phyloP scores from a whole-genome alignment of 2,888 invertebrate species.

The Acanthococcus lagerstroemiae region DNA sequence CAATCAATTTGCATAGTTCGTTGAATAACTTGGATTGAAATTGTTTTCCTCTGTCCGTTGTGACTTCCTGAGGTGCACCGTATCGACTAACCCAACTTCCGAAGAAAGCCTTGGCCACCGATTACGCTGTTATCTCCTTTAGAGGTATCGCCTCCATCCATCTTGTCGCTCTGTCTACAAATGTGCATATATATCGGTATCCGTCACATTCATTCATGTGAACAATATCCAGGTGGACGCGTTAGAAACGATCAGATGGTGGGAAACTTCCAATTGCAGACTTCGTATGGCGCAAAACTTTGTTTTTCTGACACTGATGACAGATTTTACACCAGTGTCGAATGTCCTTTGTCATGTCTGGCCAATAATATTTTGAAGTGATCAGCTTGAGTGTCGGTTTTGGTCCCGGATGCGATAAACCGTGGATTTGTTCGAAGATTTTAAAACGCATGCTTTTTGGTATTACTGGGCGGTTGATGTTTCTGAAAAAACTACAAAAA shows the following conservation, averaged over 20 bases:
- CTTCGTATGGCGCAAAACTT: not conserved
- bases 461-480: not conserved
- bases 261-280: not conserved
- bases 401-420: not conserved
- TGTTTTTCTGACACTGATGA: not conserved
- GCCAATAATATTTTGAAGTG: not conserved
- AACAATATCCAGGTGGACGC: not conserved
- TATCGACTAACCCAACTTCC: slow-evolving; percentile 38
- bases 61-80: not conserved
- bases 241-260: not conserved
- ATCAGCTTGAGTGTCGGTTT: not conserved
- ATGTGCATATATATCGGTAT: not conserved
- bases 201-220: not conserved
- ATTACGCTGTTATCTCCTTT: not conserved
- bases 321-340: not conserved
- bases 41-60: not conserved
- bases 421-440: not conserved
- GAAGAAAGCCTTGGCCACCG: slow-evolving; percentile 24
- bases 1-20: not conserved
- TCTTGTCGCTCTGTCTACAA: slow-evolving; percentile 7
- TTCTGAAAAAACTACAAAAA: not conserved
- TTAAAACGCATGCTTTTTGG: not conserved
- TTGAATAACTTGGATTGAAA: not conserved
- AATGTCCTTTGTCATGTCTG: not conserved
- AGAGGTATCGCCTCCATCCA: slow-evolving; percentile 12